Conservation (phyloP, 2,797 vertebrate species). For the Intellagama lesueurii region DNA sequence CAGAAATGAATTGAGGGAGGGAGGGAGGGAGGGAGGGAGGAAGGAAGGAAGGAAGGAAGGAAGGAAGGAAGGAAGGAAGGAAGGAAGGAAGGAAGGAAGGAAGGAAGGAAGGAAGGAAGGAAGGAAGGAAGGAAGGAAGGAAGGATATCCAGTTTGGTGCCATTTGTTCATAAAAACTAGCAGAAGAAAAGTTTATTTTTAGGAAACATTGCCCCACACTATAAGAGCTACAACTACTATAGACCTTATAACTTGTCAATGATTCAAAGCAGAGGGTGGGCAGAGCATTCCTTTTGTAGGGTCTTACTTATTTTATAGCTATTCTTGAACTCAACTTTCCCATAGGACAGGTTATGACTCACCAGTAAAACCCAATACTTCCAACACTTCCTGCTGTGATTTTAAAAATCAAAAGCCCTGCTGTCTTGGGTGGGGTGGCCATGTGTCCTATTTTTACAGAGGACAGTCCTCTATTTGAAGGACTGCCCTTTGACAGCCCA, state of each 20-base stretch:
- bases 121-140: too few species aligned
- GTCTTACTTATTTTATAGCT: not conserved
- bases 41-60: too few species aligned
- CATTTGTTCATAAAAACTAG: not conserved
- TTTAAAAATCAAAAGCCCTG: not conserved
- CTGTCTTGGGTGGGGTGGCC: not conserved
- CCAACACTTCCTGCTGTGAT: not conserved
- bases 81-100: too few species aligned
- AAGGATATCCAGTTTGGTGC: not conserved
- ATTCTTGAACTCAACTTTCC: not conserved
- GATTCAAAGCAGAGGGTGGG: not conserved
- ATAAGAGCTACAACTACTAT: not conserved
- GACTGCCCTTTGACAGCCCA: not conserved
- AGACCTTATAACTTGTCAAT: not conserved
- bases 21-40: fast-evolving
- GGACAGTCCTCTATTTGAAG: not conserved
- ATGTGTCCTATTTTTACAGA: not conserved
- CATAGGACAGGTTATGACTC: not conserved
- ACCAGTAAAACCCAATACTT: not conserved
- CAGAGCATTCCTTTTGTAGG: not conserved
- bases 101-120: too few species aligned
- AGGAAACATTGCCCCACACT: not conserved
- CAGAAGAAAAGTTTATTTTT: not conserved
- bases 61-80: too few species aligned
- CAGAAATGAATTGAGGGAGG: too few species aligned